phyloP scores from a whole-genome alignment of 2,797 vertebrate genomes.

The Melanotaenia parkinsoni region DNA sequence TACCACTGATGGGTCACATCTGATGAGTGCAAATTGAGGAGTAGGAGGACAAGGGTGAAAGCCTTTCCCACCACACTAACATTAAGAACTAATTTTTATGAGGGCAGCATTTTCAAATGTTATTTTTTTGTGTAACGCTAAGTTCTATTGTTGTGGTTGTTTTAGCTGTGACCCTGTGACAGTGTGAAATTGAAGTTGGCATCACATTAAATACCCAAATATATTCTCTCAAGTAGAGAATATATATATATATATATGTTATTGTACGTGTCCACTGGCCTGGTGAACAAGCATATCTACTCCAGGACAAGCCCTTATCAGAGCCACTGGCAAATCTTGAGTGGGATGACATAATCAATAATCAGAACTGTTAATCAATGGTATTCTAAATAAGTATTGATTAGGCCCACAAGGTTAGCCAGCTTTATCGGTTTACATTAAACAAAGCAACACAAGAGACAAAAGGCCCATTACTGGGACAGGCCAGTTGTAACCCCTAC shows the following conservation, averaged over 20 bases:
- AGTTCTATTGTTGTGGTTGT: too few species aligned
- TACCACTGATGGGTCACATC: too few species aligned
- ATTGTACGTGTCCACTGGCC: slow-evolving; percentile 37
- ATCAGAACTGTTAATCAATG: slow-evolving; percentile 89
- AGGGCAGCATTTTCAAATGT: too few species aligned
- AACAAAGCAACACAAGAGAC: slow-evolving; percentile 84
- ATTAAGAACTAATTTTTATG: too few species aligned
- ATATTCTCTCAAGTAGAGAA: background rate
- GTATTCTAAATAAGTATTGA: slow-evolving; percentile 88
- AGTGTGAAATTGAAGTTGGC: too few species aligned
- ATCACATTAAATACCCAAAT: too few species aligned
- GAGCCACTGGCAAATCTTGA: slow-evolving; percentile 82
- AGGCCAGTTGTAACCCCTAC: slow-evolving; percentile 56
- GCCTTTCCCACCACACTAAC: too few species aligned
- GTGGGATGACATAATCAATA: slow-evolving; percentile 84
- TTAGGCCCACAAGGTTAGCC: slow-evolving; percentile 84
- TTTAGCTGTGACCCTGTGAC: too few species aligned
- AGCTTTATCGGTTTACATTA: slow-evolving; percentile 87
- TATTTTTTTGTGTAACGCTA: too few species aligned
- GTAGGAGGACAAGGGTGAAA: too few species aligned
- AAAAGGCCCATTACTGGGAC: slow-evolving; percentile 72
- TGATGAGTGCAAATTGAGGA: too few species aligned
- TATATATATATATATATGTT: too few species aligned
- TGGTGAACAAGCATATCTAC: slow-evolving; percentile 67
- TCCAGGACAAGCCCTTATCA: slow-evolving; percentile 81